Conservation (phyloP, 2,797 vertebrate species). For the Pangasius djambal region DNA sequence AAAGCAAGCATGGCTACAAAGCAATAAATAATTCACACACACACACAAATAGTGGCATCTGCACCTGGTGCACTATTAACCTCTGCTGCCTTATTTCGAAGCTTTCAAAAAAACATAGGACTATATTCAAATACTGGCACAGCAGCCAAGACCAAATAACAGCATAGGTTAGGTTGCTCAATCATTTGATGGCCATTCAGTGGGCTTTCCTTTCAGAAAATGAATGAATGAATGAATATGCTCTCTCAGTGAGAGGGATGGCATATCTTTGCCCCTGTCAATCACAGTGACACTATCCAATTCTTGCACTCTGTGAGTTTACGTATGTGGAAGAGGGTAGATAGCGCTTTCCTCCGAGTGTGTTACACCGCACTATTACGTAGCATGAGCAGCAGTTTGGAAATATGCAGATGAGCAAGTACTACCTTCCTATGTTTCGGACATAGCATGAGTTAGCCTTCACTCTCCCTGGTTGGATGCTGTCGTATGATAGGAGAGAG, state of each 20-base stretch:
- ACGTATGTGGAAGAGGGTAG: too few species aligned
- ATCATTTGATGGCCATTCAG: neutral
- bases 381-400: neutral
- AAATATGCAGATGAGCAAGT: neutral
- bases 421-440: neutral
- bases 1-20: neutral
- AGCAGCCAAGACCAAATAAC: neutral
- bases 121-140: neutral
- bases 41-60: neutral
- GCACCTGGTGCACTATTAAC: neutral
- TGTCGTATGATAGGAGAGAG: neutral
- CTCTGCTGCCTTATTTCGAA: neutral
- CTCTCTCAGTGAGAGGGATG: too few species aligned
- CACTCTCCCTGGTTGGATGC: neutral
- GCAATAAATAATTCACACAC: neutral
- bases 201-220: neutral
- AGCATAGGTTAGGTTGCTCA: too few species aligned
- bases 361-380: neutral
- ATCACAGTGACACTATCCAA: neutral
- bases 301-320: neutral
- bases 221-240: too few species aligned
- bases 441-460: neutral
- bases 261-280: neutral
- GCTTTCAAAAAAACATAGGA: neutral
- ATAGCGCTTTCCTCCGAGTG: too few species aligned